Evolutionary conservation across 1,140 invertebrate species (phyloP), one percentile per base, ranked within the genome.

Genomic region (Euwallacea fornicatus): DNA sequence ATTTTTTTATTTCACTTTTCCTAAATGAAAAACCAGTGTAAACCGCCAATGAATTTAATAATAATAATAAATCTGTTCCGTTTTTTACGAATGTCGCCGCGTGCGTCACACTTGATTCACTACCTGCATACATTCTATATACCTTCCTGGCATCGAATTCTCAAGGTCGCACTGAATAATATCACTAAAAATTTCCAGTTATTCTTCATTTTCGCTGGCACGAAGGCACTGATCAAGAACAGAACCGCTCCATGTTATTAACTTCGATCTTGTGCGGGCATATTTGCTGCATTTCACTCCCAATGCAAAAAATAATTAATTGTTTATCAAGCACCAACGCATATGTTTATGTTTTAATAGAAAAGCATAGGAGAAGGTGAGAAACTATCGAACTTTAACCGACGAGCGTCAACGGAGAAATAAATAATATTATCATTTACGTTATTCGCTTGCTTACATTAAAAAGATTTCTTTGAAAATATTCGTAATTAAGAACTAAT

Each of bases 401-500:
- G 16, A 56, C 54, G 8, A 56, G 11, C 54, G 16, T 15, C 54
- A 56, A 56, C 6, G n/a, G 16, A 56, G 54, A 16, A n/a, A 56
- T 16, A 16, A 56, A 56, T 9, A 16, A n/a, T 3, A 56, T 56
- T 16, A 21, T n/a, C 54, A 21, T 56, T 50, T 50, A 50, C 46
- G 46, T 6, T 50, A 50, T 50, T 50, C 46, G 46, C 13, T 50
- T 50, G 46, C 46, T 50, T 13, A 50, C 2, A 11, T 50, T 50
- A 13, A 50, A 50, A 50, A 4, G 46, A 56, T 56, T 56, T 56
- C 54, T 56, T 7, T 13, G 9, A 8, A 56, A 15, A 21, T 56
- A 56, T 13, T 16, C 11, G 16, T 4, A 56, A 56, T 56, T 50
- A 50, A 50, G 46, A 10, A 21, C 16, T 56, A 56, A 56, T 56